A percentile compares a stretch with the other conserved stretches of the same genome.
Evolutionary conservation across 2,113 vertebrate genomes (phyloP).

Genomic region (Vombatus ursinus): DNA sequence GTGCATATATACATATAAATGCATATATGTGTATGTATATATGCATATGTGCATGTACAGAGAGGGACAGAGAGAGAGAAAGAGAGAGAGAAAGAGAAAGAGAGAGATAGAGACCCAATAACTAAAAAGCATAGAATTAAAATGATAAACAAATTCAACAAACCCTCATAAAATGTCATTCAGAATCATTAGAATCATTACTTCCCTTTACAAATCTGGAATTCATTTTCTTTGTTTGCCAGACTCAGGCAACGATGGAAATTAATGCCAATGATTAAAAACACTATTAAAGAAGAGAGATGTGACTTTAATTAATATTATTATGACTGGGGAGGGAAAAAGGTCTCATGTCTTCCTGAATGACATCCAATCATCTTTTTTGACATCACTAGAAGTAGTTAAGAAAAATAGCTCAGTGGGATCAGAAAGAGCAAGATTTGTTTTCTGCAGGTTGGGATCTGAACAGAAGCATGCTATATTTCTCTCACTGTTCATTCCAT

Average conservation of each 20-base stretch:
- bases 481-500: neutral
- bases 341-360: neutral
- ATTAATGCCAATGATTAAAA: slow-evolving; percentile 61
- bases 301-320: slow-evolving; percentile 58
- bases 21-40: slow-evolving; percentile 26
- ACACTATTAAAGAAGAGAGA: slow-evolving; percentile 26
- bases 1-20: too few species aligned
- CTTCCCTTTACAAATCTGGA: slow-evolving; percentile 54
- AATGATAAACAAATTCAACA: slow-evolving; percentile 51
- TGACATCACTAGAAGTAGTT: neutral
- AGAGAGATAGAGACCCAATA: slow-evolving; percentile 39
- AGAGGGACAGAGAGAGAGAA: too few species aligned
- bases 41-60: slow-evolving; percentile 6
- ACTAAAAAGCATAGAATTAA: slow-evolving; percentile 42
- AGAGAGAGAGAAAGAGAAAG: slow-evolving; percentile 37
- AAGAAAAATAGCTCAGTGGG: neutral
- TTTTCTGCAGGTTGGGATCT: neutral
- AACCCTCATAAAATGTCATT: slow-evolving; percentile 9
- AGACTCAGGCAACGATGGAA: slow-evolving; percentile 60
- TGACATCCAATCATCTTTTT: neutral
- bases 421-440: neutral
- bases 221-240: slow-evolving; percentile 57
- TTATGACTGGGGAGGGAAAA: slow-evolving; percentile 35
- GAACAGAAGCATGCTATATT: neutral
- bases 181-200: slow-evolving; percentile 56